Conservation (phyloP, 2,888 invertebrate species). For the Acrocera orbiculus region DNA sequence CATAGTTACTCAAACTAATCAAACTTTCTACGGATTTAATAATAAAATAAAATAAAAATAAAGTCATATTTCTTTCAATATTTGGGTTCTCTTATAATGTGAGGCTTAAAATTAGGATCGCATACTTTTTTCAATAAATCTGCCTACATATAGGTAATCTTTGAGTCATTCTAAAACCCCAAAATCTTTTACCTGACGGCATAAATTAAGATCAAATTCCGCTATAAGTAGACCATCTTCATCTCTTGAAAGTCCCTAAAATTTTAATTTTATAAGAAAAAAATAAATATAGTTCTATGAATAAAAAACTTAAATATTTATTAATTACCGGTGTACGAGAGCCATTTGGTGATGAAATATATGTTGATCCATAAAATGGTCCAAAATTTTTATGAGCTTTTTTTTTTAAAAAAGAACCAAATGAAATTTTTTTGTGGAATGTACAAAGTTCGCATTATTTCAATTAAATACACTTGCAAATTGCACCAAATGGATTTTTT, state of each 20-base stretch:
- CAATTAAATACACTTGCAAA: no score
- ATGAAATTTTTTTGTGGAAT: no score
- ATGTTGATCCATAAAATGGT: constrained; percentile 90
- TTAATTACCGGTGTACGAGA: constrained; percentile 63
- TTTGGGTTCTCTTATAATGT: constrained; percentile 48
- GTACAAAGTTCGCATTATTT: no score
- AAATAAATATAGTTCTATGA: constrained; percentile 3
- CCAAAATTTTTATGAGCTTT: constrained; percentile 66
- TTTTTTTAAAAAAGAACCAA: no score
- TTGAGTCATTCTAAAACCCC: constrained; percentile 93
- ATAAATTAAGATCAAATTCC: constrained; percentile 84
- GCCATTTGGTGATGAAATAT: constrained; percentile 87
- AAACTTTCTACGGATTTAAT: no score
- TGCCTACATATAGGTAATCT: constrained; percentile 77
- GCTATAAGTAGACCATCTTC: constrained; percentile 72
- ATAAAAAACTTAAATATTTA: neutral
- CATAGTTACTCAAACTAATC: no score
- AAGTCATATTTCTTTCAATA: no score
- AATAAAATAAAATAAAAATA: no score
- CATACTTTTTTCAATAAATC: constrained; percentile 51
- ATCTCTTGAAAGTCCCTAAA: constrained; percentile 49
- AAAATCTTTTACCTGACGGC: constrained; percentile 83
- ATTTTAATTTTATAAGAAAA: constrained; percentile 10
- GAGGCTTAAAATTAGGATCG: constrained; percentile 57
- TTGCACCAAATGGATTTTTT: no score